Evolutionary conservation across 2,888 invertebrate genomes (phyloP).

Genomic region (Eurytoma californica): DNA sequence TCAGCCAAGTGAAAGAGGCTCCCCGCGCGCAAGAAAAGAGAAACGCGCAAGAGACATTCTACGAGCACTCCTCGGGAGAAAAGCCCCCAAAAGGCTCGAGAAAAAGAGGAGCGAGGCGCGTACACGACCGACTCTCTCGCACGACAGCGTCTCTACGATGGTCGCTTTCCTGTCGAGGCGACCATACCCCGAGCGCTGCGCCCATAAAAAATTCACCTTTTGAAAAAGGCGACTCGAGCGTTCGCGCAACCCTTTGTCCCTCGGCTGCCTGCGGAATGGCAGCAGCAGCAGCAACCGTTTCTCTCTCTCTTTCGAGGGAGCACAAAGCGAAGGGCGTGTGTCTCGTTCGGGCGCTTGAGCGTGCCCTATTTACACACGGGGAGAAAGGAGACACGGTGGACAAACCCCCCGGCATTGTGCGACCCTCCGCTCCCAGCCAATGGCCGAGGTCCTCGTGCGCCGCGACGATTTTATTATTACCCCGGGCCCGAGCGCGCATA

Average conservation of each 20-base stretch:
- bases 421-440: conserved; percentile 64
- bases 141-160: conserved; percentile 65
- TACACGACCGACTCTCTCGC: not conserved
- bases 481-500: not conserved
- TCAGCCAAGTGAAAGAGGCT: conserved; percentile 23
- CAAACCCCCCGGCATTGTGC: conserved; percentile 64
- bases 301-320: conserved; percentile 61
- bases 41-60: conserved; percentile 50
- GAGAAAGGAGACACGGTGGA: conserved; percentile 60
- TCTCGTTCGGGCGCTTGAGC: conserved; percentile 63
- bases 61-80: not conserved
- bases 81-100: no score
- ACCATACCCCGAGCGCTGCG: not conserved
- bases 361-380: conserved; percentile 74
- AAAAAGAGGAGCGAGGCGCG: no score
- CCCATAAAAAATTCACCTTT: conserved; percentile 70
- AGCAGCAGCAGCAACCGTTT: not conserved
- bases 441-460: conserved; percentile 62
- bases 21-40: conserved; percentile 56
- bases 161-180: conserved; percentile 69
- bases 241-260: conserved; percentile 69
- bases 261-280: conserved; percentile 65
- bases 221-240: conserved; percentile 51
- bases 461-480: conserved; percentile 73
- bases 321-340: conserved; percentile 74